Evolutionary conservation across 2,888 invertebrate species (phyloP).

Genomic region (Acronicta leporina): DNA sequence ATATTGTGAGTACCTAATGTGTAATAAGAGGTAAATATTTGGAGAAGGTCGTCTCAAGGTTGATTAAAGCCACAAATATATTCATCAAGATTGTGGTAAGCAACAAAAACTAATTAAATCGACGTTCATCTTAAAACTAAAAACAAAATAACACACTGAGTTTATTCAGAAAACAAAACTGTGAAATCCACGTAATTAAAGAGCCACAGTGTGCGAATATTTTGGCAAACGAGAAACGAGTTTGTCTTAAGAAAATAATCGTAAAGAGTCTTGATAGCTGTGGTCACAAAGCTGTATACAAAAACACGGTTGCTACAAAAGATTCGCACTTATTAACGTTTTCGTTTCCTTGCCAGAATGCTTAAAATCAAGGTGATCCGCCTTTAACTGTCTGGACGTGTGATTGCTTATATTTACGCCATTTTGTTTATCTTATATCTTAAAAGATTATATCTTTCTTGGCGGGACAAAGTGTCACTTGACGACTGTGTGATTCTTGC

Average conservation of each 20-base stretch:
- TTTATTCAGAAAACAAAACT: slow-evolving; percentile 10
- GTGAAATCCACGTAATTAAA: slow-evolving; percentile 30
- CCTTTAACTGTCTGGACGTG: slow-evolving; percentile 38
- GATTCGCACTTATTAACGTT: slow-evolving; percentile 26
- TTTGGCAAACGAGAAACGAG: slow-evolving; percentile 37
- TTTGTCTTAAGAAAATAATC: slow-evolving; percentile 40
- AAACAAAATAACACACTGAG: neutral
- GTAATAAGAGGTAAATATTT: neutral
- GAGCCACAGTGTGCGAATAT: slow-evolving; percentile 10
- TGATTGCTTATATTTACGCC: slow-evolving; percentile 38
- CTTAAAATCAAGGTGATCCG: slow-evolving; percentile 48
- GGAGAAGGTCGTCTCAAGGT: neutral
- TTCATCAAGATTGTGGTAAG: neutral
- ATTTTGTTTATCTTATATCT: slow-evolving; percentile 30
- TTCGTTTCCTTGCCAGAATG: slow-evolving; percentile 42
- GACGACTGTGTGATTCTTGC: neutral
- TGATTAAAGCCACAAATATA: slow-evolving; percentile 6
- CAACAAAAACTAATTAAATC: slow-evolving; percentile 11
- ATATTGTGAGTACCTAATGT: too few species aligned
- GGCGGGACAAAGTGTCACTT: slow-evolving; percentile 22
- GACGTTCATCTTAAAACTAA: slow-evolving; percentile 9
- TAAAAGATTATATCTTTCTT: slow-evolving; percentile 28
- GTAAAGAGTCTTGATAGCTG: slow-evolving; percentile 36
- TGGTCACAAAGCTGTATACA: slow-evolving; percentile 18
- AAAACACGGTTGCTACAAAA: slow-evolving; percentile 34